Evolutionary conservation across 2,113 vertebrate genomes (phyloP).

Genomic region (Larimichthys crocea): DNA sequence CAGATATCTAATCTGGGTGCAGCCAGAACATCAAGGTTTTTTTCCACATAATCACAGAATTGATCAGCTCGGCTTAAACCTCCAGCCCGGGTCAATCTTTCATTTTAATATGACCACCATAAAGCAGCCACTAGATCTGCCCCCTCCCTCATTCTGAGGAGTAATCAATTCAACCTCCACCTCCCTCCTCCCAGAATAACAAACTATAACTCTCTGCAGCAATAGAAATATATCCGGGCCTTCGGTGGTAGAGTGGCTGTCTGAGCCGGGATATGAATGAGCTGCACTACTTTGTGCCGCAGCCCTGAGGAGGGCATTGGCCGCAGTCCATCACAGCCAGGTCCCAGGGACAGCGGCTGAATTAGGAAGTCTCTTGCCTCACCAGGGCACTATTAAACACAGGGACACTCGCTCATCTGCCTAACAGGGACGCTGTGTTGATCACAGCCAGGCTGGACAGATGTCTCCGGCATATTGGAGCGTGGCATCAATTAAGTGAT

Average conservation of each 20-base stretch:
- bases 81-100: slow-evolving; percentile 5
- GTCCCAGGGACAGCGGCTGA: slow-evolving; percentile 56
- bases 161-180: slow-evolving; percentile 39
- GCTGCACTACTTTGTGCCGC: slow-evolving; percentile 39
- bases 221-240: slow-evolving; percentile 34
- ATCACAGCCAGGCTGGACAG: slow-evolving; percentile 43
- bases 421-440: slow-evolving; percentile 28
- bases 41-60: slow-evolving; percentile 12
- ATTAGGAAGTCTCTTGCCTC: slow-evolving; percentile 45
- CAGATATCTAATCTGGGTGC: slow-evolving; percentile 3
- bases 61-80: slow-evolving; percentile 20
- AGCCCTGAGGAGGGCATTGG: slow-evolving; percentile 44
- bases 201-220: slow-evolving; percentile 49
- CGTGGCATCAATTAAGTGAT: slow-evolving; percentile 54
- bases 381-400: slow-evolving; percentile 35
- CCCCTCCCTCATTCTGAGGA: slow-evolving; percentile 18
- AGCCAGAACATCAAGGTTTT: background rate
- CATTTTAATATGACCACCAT: slow-evolving; percentile 18
- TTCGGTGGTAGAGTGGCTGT: slow-evolving; percentile 33
- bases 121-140: slow-evolving; percentile 14
- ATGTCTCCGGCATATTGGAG: slow-evolving; percentile 47
- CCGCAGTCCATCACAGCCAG: slow-evolving; percentile 62
- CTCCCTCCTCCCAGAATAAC: slow-evolving; percentile 40
- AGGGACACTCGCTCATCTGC: slow-evolving; percentile 48
- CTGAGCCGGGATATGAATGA: slow-evolving; percentile 52